These are phyloP conservation scores for Zalophus californianus DNA, from an alignment of 2,797 vertebrate species.

Conservation along the genomic window DNA sequence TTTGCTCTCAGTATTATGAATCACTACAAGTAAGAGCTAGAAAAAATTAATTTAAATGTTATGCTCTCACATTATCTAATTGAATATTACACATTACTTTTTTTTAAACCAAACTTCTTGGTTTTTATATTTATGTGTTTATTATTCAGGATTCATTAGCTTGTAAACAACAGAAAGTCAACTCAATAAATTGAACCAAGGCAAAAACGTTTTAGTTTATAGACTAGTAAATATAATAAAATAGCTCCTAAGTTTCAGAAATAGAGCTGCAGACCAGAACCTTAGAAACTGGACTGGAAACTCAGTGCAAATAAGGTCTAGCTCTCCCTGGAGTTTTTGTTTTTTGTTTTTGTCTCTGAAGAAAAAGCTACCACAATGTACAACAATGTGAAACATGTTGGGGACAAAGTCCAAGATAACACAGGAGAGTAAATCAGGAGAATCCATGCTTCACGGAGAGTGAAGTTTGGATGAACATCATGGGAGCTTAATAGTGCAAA, in stretches of 20 bases:
- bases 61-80: neutral
- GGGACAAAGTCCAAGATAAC: neutral
- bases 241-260: neutral
- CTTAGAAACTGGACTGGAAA: neutral
- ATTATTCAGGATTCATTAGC: neutral
- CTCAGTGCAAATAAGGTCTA: neutral
- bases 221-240: neutral
- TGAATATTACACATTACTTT: neutral
- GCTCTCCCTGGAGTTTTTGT: neutral
- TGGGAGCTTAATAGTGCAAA: neutral
- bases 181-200: neutral
- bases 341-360: neutral
- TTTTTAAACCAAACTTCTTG: neutral
- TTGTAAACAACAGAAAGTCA: conserved; percentile 6
- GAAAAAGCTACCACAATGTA: neutral
- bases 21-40: neutral
- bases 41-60: neutral
- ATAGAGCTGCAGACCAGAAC: neutral
- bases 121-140: neutral
- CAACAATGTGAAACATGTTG: neutral
- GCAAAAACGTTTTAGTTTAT: neutral
- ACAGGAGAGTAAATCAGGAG: neutral
- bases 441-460: neutral
- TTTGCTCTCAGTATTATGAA: neutral
- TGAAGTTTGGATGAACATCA: neutral